Base-by-base conservation (phyloP, 2,113 vertebrate genomes). In the Oncorhynchus gorbuscha region DNA sequence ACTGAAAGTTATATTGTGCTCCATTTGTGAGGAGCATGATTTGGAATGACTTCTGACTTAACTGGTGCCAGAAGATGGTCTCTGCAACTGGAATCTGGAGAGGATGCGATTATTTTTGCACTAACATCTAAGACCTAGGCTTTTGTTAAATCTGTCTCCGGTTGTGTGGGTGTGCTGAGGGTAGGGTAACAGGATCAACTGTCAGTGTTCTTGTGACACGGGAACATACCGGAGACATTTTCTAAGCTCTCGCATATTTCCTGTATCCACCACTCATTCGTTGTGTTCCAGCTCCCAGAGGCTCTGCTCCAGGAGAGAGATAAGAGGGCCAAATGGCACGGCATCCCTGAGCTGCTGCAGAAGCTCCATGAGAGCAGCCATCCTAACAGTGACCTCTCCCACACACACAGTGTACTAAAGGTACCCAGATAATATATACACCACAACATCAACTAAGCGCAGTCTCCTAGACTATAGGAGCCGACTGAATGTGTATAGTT, bases 381-480 rank as follows among this genome's bases (percentile, higher is more conserved):
- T 81, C 96, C 95, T 32, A 97, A 99, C 93, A 97, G 96, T 3
- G 97, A 99, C 87, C 95, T 99, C 85, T 93, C 92, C 9, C 94
- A 97, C 81, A 97, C 95, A 84, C 97, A 99, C 91, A 94, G 89
- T 87, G 95, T 97, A 87, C 93, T 99, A 30, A 99, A 97, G 97
- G 98, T 99, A 94, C 39, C 9, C 39, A 45, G 8, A 45, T 3
- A 45, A 45, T 45, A 11, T 11, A 45, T 45, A 45, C 39, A 39
- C 39, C 39, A 39, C 39, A 39, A 8, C 39, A 11, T 45, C 39
- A 45, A 45, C 39, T 12, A 45, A 80, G 6, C 16, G 3, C 16
- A 28, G n/a, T 0, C 39, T 45, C 39, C 39, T 12, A 45, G 8
- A 9, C 39, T 12, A 16, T 62, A 16, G n/a, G 59, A 7, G 14